Evolutionary conservation across 2,113 vertebrate genomes (phyloP).

Genomic region (Ictidomys tridecemlineatus): DNA sequence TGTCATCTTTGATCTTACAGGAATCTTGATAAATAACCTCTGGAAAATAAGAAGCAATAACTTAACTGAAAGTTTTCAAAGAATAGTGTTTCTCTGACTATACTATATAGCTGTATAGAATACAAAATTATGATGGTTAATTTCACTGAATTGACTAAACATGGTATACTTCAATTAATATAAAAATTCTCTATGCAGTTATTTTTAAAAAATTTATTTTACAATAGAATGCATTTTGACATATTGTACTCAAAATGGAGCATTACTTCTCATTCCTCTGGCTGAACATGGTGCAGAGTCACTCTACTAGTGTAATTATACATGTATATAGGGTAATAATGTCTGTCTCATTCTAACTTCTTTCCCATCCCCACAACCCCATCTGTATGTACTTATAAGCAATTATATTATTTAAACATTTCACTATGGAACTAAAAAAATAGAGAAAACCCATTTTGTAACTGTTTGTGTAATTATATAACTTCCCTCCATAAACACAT

Average conservation of each 20-base stretch:
- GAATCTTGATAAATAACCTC: too few relatives aligned
- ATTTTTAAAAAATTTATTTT: too few relatives aligned
- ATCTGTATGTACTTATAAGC: not conserved
- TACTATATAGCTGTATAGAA: not conserved
- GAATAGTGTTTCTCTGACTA: not conserved
- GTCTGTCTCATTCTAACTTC: too few relatives aligned
- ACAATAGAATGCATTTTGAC: too few relatives aligned
- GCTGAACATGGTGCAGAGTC: too few relatives aligned
- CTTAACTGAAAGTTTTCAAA: not conserved
- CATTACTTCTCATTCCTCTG: too few relatives aligned
- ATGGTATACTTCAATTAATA: not conserved
- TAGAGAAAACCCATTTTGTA: not conserved
- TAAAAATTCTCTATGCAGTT: not conserved
- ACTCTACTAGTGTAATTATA: too few relatives aligned
- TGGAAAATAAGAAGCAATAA: too few relatives aligned
- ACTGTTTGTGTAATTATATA: not conserved
- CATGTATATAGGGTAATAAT: too few relatives aligned
- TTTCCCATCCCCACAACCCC: too few relatives aligned
- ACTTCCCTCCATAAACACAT: not conserved
- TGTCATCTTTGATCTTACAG: too few relatives aligned
- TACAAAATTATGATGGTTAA: not conserved
- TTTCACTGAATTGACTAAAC: not conserved
- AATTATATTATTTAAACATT: constrained; percentile 17
- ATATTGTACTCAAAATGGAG: too few relatives aligned
- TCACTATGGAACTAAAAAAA: not conserved